Conservation (phyloP, 2,888 invertebrate species). For the Eumacrocentrus americanus region DNA sequence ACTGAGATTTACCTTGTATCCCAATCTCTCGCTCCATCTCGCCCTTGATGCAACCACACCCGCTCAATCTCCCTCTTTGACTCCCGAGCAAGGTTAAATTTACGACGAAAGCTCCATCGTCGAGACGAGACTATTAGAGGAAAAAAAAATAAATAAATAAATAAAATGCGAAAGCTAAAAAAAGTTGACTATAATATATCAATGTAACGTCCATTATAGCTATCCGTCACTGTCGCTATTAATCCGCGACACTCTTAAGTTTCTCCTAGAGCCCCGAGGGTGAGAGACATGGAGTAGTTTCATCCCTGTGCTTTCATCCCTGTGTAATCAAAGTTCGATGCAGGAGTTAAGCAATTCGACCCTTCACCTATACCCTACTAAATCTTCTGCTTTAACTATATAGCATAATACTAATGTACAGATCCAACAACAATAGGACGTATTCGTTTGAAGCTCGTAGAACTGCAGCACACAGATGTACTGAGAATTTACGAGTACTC, state of each 20-base stretch:
- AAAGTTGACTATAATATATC: constrained; percentile 17
- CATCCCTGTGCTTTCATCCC: not conserved
- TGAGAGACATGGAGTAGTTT: not conserved
- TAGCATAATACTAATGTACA: no score
- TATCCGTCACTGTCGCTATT: constrained; percentile 50
- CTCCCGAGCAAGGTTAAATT: not conserved
- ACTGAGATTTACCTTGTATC: constrained; percentile 8
- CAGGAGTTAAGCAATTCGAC: not conserved
- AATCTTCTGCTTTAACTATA: not conserved
- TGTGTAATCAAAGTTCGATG: not conserved
- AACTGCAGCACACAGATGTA: not conserved
- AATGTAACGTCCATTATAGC: constrained; percentile 11
- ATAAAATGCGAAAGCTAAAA: not conserved
- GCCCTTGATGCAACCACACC: not conserved
- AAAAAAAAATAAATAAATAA: not conserved
- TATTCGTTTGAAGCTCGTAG: not conserved
- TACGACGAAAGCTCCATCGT: not conserved
- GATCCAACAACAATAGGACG: no score
- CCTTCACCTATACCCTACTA: not conserved
- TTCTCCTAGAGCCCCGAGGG: not conserved
- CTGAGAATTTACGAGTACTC: constrained; percentile 4
- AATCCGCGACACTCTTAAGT: constrained; percentile 37
- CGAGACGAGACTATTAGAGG: not conserved
- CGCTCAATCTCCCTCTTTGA: constrained; percentile 7
- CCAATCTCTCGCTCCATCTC: not conserved